These are phyloP conservation scores for Xenops minutus DNA, from an alignment of 2,797 vertebrate species.

Conservation along the genomic window DNA sequence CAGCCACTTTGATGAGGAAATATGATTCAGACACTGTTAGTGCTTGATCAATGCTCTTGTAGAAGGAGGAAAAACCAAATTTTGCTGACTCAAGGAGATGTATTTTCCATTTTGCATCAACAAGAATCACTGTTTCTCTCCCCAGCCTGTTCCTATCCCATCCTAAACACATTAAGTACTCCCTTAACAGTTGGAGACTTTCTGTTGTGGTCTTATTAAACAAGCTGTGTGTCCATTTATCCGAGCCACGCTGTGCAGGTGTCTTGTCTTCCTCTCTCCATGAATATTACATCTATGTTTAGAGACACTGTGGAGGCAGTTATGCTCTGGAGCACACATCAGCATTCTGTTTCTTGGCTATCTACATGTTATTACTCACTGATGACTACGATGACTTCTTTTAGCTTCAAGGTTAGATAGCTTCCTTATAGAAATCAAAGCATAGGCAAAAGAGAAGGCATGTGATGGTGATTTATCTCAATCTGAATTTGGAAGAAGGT, in stretches of 20 bases:
- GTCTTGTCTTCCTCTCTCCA: not conserved
- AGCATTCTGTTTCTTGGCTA: not conserved
- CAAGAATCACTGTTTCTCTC: not conserved
- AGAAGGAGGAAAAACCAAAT: not conserved
- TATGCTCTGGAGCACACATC: not conserved
- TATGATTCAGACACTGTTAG: not conserved
- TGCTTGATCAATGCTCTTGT: not conserved
- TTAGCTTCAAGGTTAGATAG: not conserved
- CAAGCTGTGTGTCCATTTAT: accelerated
- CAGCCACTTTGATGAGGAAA: not conserved
- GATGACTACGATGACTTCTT: not conserved
- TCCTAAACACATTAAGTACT: not conserved
- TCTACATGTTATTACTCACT: accelerated
- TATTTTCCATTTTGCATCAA: not conserved
- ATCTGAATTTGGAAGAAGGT: not conserved
- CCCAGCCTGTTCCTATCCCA: accelerated
- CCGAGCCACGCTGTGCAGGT: not conserved
- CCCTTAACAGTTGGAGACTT: not conserved
- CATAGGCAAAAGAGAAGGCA: not conserved
- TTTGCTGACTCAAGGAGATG: not conserved
- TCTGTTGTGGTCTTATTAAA: not conserved
- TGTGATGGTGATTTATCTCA: not conserved
- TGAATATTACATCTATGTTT: not conserved
- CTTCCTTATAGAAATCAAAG: not conserved
- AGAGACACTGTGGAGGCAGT: not conserved